Base-by-base conservation (phyloP, 2,888 invertebrate genomes). In the Zonitis immaculata region DNA sequence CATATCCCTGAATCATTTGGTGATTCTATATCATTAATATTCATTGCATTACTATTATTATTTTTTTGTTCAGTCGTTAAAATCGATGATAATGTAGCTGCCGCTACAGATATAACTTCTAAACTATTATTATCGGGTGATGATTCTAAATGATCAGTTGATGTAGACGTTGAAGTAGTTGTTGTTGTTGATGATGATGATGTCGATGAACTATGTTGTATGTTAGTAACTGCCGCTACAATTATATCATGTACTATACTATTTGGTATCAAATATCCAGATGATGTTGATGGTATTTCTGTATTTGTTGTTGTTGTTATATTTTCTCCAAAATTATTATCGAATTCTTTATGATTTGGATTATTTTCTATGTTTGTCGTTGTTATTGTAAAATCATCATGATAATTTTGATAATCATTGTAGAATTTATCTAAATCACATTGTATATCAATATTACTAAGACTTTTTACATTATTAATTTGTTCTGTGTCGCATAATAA, bases 401-500 rank as follows among this genome's bases (percentile, higher is more conserved):
- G 48, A 42, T 58, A 64, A 59, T 87, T 81, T 63, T 85, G 86
- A 57, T 82, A 82, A 1, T 84, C 44, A 7, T 84, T 80, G 20
- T 87, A 83, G 64, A 86, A 86, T 67, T 85, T 84, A 54, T 86
- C 85, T 44, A 86, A 79, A 64, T 86, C 85, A 16, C 79, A 79
- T 56, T 82, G 78, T 43, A 73, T 64, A 53, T 73, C 69, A 49
- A 73, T 60, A 57, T 73, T 71, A 64, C 67, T 69, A 54, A 75
- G 70, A 50, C 67, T 65, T 64, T 71, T 71, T 20, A 79, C 76
- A 61, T 77, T 80, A 58, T 79, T 76, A 11, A 82, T 81, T 62
- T 93, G 92, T 72, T 95, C 95, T 64, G 91, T 89, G 66, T 94
- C 94, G 74, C 96, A 96, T 48, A 97, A 78, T 58, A 95, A 77